A percentile compares a stretch with the other conserved stretches of the same genome.
These are phyloP conservation scores for Apostichopus japonicus DNA, from an alignment of 35 echinoderm and acorn worm genomes.

Conservation along the genomic window DNA sequence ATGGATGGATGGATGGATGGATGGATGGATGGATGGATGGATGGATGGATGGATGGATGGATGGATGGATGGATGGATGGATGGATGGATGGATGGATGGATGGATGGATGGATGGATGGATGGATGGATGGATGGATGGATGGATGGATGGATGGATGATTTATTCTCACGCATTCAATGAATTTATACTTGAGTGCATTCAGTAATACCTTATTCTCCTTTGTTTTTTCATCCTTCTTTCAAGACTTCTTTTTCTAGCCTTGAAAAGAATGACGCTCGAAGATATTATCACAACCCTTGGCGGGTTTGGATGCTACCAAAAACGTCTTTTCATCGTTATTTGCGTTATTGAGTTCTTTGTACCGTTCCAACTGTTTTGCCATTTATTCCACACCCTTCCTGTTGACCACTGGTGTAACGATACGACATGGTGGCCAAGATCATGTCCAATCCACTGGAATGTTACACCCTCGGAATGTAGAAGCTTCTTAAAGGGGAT, in stretches of 20 bases:
- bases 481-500: background rate
- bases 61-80: too few relatives aligned
- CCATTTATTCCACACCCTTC: conserved; percentile 8
- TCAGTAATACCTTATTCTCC: background rate
- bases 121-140: too few relatives aligned
- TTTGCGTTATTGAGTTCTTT: background rate
- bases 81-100: too few relatives aligned
- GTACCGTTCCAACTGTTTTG: conserved; percentile 1
- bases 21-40: too few relatives aligned
- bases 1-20: too few relatives aligned
- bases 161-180: too few relatives aligned
- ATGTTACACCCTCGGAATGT: background rate
- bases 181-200: too few relatives aligned
- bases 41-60: too few relatives aligned
- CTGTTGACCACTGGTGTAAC: conserved; percentile 2
- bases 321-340: background rate
- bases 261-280: background rate
- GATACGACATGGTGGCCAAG: background rate
- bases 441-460: background rate
- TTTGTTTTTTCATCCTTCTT: background rate
- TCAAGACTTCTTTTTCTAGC: background rate
- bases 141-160: too few relatives aligned
- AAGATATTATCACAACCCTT: background rate
- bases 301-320: conserved; percentile 12
- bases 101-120: too few relatives aligned